Evolutionary conservation across 2,797 vertebrate genomes (phyloP), one percentile per base, ranked within the genome.

Genomic region (Emys orbicularis): DNA sequence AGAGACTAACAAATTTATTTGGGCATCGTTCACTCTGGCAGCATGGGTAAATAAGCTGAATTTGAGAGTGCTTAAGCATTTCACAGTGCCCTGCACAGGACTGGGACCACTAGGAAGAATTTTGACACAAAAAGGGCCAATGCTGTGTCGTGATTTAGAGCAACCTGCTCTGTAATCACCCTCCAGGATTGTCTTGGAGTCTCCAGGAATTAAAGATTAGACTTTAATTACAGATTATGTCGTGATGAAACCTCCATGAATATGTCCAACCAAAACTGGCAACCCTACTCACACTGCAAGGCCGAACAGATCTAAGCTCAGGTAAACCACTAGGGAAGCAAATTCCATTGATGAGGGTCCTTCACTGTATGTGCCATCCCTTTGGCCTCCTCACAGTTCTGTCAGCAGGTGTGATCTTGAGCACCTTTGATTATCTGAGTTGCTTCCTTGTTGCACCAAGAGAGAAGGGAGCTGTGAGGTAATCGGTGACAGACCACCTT

Each of bases 61-160:
- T 72, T 72, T 23, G 19, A 0, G 19, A 93, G 59, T 87, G 84
- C 90, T 0, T 54, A 4, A 56, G 95, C 87, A 47, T 89, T 96
- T 97, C 92, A 94, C 19, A 47, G 83, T 25, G 3, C 52, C 84
- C 86, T 0, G 1, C 0, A 0, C 76, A 61, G 81, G 2, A 31
- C 79, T 89, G 89, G 86, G n/a, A 87, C 91, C 86, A 89, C 0
- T 1, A 86, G 77, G 94, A 90, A 81, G 90, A 82, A 84, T 27
- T 79, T 53, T 83, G 79, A n/a, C 31, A 12, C 0, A 23, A 94
- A 79, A 88, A 82, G 57, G 41, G 72, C 41, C 0, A 0, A 16
- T 74, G 61, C 53, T 77, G 54, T 1, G 0, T 86, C 5, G 0
- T 92, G 93, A 86, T 95, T 95, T 88, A 95, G 86, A 93, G 76